phyloP scores from a whole-genome alignment of 1,140 invertebrate species.

The Dendrolimus kikuchii region DNA sequence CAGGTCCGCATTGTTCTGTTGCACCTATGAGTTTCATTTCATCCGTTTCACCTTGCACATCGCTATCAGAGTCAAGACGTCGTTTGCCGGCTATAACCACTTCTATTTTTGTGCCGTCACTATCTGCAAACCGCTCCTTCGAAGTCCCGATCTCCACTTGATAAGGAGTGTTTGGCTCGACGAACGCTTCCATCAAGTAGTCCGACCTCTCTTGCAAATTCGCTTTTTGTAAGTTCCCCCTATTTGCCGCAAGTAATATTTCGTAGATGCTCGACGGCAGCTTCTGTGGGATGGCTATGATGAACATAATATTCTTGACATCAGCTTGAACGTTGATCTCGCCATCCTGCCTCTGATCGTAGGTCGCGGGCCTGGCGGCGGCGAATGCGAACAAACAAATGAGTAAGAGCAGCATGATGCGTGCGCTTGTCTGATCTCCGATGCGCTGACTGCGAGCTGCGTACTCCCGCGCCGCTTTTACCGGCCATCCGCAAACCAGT shows the following conservation, averaged over 20 bases:
- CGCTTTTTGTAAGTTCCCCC: slow-evolving; percentile 14
- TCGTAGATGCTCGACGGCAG: slow-evolving; percentile 56
- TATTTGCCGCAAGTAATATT: slow-evolving; percentile 27
- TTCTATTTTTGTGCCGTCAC: slow-evolving; percentile 40
- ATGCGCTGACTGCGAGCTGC: slow-evolving; percentile 35
- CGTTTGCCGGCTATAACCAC: slow-evolving; percentile 50
- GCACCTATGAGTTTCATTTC: slow-evolving; percentile 72
- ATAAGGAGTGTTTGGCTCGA: slow-evolving; percentile 73
- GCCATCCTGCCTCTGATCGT: slow-evolving; percentile 77
- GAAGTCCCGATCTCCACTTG: slow-evolving; percentile 66
- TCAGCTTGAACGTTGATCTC: slow-evolving; percentile 76
- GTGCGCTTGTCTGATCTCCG: slow-evolving; percentile 30
- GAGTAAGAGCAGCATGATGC: slow-evolving; percentile 42
- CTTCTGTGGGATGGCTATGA: slow-evolving; percentile 73
- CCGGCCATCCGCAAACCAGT: slow-evolving; percentile 52
- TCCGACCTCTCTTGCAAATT: slow-evolving; percentile 47
- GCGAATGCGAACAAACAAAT: slow-evolving; percentile 59
- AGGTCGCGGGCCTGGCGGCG: slow-evolving; percentile 79
- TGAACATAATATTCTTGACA: slow-evolving; percentile 76
- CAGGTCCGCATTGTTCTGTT: slow-evolving; percentile 76
- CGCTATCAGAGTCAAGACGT: slow-evolving; percentile 26
- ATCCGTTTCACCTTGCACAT: slow-evolving; percentile 21
- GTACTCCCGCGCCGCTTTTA: slow-evolving; percentile 55
- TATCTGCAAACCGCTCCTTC: slow-evolving; percentile 24
- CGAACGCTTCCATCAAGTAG: slow-evolving; percentile 61